Evolutionary conservation across 2,113 vertebrate genomes (phyloP).

Genomic region (Acanthisitta chloris): DNA sequence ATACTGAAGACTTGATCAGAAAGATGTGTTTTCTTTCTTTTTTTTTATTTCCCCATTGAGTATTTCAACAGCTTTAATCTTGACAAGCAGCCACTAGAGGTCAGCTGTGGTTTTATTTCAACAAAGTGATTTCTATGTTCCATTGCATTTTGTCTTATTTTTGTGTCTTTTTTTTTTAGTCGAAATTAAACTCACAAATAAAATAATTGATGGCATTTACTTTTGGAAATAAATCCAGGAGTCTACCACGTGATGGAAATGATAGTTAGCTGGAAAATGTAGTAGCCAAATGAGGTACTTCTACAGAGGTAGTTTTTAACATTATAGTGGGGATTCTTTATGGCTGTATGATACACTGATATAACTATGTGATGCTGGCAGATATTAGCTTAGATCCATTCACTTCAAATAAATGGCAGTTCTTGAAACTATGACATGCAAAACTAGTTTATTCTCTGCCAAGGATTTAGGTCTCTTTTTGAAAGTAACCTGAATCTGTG

Average conservation of each 20-base stretch:
- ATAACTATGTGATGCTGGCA: neutral
- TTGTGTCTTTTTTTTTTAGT: neutral
- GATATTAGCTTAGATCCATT: neutral
- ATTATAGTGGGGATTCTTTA: neutral
- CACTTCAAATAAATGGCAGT: neutral
- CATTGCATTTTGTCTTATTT: neutral
- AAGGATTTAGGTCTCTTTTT: neutral
- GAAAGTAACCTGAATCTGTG: neutral
- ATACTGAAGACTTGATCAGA: neutral
- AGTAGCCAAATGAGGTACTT: neutral
- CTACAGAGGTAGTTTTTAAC: neutral
- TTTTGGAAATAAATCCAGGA: neutral
- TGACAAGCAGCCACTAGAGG: constrained; percentile 63
- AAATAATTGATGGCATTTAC: neutral
- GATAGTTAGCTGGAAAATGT: neutral
- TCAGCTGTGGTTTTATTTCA: constrained; percentile 30
- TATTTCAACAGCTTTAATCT: constrained; percentile 3
- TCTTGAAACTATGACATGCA: neutral
- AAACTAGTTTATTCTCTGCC: neutral
- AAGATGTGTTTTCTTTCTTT: rapidly evolving
- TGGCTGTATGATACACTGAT: neutral
- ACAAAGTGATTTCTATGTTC: neutral
- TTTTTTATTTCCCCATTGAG: neutral
- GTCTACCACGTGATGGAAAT: neutral
- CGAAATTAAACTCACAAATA: neutral